Evolutionary conservation across 2,113 vertebrate genomes (phyloP).

Genomic region (Oreocharis arfaki): DNA sequence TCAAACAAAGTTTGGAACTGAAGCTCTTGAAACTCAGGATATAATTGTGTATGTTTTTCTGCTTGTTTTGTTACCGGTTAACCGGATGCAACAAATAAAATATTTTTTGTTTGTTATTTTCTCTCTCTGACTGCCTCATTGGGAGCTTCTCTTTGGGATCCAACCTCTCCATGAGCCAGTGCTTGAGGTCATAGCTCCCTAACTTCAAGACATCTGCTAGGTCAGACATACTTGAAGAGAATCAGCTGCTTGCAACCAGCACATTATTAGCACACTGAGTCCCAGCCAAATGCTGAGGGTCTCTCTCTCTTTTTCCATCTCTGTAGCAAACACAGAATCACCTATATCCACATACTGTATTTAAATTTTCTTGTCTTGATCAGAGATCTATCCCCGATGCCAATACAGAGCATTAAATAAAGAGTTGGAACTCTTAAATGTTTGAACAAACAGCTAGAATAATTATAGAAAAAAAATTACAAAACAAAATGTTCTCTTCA

Average conservation of each 20-base stretch:
- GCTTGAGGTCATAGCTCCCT: conserved; percentile 43
- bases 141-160: conserved; percentile 32
- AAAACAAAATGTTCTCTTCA: neutral
- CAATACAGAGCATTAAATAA: neutral
- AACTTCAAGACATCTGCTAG: conserved; percentile 38
- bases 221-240: conserved; percentile 26
- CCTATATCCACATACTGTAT: no score
- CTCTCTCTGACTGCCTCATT: conserved; percentile 20
- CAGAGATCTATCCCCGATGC: neutral
- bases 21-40: conserved; percentile 52
- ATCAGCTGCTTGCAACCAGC: conserved; percentile 38
- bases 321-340: neutral
- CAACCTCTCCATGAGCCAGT: conserved; percentile 5
- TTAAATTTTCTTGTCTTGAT: neutral
- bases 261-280: neutral
- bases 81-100: conserved; percentile 56
- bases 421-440: neutral
- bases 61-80: conserved; percentile 52
- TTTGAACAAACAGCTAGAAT: neutral
- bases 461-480: neutral
- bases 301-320: neutral
- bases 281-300: neutral
- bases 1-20: conserved; percentile 52
- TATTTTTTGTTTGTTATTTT: conserved; percentile 33
- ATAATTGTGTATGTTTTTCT: conserved; percentile 39